These are phyloP conservation scores for Semaprochilodus insignis DNA, from an alignment of 2,797 vertebrate species.

Conservation along the genomic window DNA sequence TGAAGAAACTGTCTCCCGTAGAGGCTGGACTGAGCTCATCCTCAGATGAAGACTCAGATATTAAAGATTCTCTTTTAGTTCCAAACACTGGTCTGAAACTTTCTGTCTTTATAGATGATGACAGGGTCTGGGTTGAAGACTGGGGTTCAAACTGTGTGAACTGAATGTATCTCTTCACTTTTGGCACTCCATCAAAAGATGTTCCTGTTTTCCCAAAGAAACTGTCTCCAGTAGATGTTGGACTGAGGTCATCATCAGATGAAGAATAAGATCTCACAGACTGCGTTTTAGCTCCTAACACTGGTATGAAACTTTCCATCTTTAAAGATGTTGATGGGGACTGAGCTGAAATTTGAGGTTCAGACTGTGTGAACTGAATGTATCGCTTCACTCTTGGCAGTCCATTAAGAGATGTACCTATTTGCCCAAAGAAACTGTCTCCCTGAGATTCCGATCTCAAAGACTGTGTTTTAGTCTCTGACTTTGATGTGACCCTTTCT, in stretches of 20 bases:
- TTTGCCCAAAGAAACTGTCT: background rate
- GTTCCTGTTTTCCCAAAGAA: slow-evolving; percentile 8
- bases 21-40: no score
- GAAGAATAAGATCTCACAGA: background rate
- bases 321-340: background rate
- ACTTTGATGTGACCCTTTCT: background rate
- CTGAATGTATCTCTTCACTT: slow-evolving; percentile 19
- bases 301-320: background rate
- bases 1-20: no score
- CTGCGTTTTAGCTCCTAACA: background rate
- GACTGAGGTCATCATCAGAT: background rate
- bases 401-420: slow-evolving; percentile 4
- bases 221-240: background rate
- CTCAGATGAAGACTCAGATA: background rate
- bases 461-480: background rate
- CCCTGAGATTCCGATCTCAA: background rate
- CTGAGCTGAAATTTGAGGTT: background rate
- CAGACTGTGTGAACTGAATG: slow-evolving; percentile 36
- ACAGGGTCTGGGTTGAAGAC: background rate
- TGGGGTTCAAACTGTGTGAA: slow-evolving; percentile 13
- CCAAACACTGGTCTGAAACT: background rate
- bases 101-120: background rate
- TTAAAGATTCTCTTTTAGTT: background rate
- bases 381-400: slow-evolving; percentile 43
- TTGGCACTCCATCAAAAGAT: background rate